phyloP scores from a whole-genome alignment of 1,140 invertebrate genomes.

The Drosophila baimaii region DNA sequence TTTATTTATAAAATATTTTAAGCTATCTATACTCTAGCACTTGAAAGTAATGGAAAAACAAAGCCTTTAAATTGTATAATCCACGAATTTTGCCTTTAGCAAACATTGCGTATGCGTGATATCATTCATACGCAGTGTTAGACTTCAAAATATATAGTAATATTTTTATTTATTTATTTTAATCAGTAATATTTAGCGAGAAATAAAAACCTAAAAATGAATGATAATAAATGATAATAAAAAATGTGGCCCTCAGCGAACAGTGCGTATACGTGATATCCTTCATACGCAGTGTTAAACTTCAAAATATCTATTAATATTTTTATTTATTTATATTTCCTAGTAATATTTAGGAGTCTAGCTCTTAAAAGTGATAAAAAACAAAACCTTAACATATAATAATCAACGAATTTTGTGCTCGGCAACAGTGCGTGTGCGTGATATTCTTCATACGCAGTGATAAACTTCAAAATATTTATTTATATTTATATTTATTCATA shows the following conservation, averaged over 20 bases:
- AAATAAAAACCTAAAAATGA: too few species aligned
- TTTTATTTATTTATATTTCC: not conserved
- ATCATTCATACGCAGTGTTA: not conserved
- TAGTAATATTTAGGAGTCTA: too few species aligned
- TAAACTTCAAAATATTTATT: not conserved
- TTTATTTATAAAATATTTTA: too few species aligned
- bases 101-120: not conserved
- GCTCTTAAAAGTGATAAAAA: too few species aligned
- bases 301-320: not conserved
- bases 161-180: not conserved
- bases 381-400: too few species aligned
- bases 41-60: too few species aligned
- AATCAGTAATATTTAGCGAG: accelerated
- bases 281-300: conserved; percentile 3
- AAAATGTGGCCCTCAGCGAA: too few species aligned
- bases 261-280: not conserved
- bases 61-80: too few species aligned
- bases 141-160: not conserved
- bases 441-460: conserved; percentile 8
- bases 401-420: too few species aligned
- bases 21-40: too few species aligned
- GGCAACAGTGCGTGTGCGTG: not conserved
- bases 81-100: too few species aligned
- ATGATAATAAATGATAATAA: too few species aligned
- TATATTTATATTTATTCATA: not conserved